phyloP scores from a whole-genome alignment of 1,140 invertebrate genomes.

The Trichonephila inaurata region DNA sequence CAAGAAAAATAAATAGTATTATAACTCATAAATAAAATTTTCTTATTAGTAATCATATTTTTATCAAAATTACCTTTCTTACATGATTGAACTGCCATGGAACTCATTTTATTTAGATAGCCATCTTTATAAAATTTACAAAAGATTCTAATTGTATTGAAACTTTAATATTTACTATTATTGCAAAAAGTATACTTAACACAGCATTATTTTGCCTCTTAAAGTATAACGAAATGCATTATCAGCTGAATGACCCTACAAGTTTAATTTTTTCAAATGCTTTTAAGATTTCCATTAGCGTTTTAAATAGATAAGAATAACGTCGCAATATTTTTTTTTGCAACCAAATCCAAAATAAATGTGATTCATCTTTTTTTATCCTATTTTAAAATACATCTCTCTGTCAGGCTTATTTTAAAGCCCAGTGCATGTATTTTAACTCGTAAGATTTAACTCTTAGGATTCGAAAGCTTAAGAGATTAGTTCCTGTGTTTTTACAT shows the following conservation, averaged over 20 bases:
- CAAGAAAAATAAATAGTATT: no score
- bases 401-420: conserved; percentile 32
- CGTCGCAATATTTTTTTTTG: background rate
- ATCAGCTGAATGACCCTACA: background rate
- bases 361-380: conserved; percentile 14
- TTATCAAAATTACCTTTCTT: no score
- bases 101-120: no score
- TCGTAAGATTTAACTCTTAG: conserved; percentile 37
- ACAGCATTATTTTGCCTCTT: background rate
- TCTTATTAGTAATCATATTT: no score
- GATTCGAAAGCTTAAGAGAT: conserved; percentile 60
- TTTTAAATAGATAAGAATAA: background rate
- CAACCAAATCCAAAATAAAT: background rate
- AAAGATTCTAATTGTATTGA: no score
- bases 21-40: no score
- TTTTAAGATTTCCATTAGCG: background rate
- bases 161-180: no score
- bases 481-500: conserved; percentile 57
- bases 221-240: background rate
- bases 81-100: no score
- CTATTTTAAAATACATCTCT: conserved; percentile 30
- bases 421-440: conserved; percentile 6
- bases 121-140: no score
- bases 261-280: background rate
- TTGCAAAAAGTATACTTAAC: background rate